Base-by-base conservation (phyloP, 2,797 vertebrate genomes). In the Syngnathus rostellatus region DNA sequence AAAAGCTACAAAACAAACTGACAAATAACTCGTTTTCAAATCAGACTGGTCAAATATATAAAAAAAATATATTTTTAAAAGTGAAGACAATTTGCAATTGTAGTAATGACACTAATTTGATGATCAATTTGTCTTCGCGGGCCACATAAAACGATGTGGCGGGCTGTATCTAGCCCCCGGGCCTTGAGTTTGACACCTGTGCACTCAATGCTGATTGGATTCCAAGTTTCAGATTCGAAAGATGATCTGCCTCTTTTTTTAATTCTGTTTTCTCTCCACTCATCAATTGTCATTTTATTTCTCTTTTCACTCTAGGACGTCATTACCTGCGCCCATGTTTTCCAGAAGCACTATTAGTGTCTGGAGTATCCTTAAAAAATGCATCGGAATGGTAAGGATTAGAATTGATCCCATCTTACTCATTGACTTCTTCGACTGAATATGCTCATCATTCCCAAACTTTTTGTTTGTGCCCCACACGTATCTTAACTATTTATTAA, bases 361-460 rank as follows among this genome's bases (percentile, higher is more conserved):
- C 64, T 99, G 97, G 97, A 92, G 93, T 74, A 97, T 99, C 78
- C 88, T 99, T 73, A 98, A 94, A 81, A 98, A 97, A 81, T 99
- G 97, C 78, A 96, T 99, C 19, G 96, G 97, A 81, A 81, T 97
- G 93, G 97, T 99, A 85, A 94, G 60, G 92, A 46, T 9, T 12
- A 31, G 3, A 17, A 45, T 63, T 63, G 8, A 25, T 53, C 50
- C 7, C 8, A 8, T 50, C 45, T 19, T 48, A 48, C 16, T 48
- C 46, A 2, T 48, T 19, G 17, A 48, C 45, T 46, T 14, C 17
- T 46, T 46, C 14, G 17, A 46, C 16, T 48, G 46, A 17, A 17
- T 19, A 17, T 58, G 31, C 4, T 37, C 4, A 8, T 55, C 21
- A 25, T 31, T 54, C 21, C 46, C 46, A 6, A 16, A 54, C 9